Percentiles rank a stretch among this genome's conserved stretches.
Evolutionary conservation across 2,888 invertebrate species (phyloP).

Genomic region (Coenonympha glycerion): DNA sequence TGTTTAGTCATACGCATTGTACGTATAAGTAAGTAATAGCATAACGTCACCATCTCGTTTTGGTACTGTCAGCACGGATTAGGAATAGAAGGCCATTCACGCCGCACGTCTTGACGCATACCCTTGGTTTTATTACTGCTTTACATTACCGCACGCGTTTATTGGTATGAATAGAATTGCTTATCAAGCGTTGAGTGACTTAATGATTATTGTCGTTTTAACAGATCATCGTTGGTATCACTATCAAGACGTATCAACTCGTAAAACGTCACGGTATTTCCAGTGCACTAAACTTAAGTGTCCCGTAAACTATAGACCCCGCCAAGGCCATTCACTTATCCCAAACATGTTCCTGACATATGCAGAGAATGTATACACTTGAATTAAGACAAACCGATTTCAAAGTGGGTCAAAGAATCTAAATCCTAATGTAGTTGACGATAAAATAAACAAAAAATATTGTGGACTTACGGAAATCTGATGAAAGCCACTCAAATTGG

Average conservation of each 20-base stretch:
- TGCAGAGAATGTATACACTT: too few species aligned
- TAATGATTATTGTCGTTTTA: background rate
- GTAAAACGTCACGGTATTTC: background rate
- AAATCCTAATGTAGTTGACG: background rate
- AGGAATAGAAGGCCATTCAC: constrained; percentile 6
- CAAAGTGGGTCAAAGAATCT: too few species aligned
- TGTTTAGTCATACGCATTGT: too few species aligned
- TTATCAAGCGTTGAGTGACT: background rate
- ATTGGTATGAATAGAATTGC: background rate
- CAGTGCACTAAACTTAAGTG: background rate
- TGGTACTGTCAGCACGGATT: constrained; percentile 6
- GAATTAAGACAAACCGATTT: too few species aligned
- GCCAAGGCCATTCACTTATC: too few species aligned
- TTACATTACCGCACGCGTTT: constrained; percentile 1
- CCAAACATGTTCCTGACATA: too few species aligned
- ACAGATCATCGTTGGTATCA: background rate
- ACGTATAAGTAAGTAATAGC: too few species aligned
- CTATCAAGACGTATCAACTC: background rate
- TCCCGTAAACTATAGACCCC: too few species aligned
- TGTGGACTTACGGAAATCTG: background rate
- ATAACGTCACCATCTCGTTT: constrained; percentile 3
- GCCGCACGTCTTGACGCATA: constrained; percentile 1
- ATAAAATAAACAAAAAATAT: background rate
- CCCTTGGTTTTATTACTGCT: constrained; percentile 5
- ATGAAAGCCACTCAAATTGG: background rate